phyloP scores from a whole-genome alignment of 2,888 invertebrate genomes.

The Eilema caniola region DNA sequence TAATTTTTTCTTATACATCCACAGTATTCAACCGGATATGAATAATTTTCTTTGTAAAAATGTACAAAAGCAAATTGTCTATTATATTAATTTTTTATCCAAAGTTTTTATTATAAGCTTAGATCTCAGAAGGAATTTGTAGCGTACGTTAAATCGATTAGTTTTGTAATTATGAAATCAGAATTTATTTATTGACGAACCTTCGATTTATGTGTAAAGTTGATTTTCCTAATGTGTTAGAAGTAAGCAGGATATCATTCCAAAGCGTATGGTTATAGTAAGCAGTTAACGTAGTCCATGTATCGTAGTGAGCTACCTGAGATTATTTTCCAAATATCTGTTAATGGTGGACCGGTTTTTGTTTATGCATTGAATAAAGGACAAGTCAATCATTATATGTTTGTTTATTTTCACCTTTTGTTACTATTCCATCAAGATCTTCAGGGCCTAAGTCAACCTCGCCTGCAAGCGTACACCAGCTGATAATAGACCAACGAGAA shows the following conservation, averaged over 20 bases:
- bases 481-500: no score
- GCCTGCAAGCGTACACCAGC: no score
- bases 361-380: slow-evolving; percentile 84
- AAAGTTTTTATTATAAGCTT: slow-evolving; percentile 85
- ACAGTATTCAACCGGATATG: slow-evolving; percentile 70
- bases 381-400: slow-evolving; percentile 63
- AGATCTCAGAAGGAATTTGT: slow-evolving; percentile 84
- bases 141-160: slow-evolving; percentile 73
- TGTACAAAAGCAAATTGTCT: slow-evolving; percentile 80
- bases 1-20: slow-evolving; percentile 66
- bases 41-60: slow-evolving; percentile 80
- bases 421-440: background rate
- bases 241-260: slow-evolving; percentile 81
- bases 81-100: slow-evolving; percentile 82
- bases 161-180: slow-evolving; percentile 78
- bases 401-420: slow-evolving; percentile 46
- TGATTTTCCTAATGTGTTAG: slow-evolving; percentile 69
- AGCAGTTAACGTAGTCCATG: slow-evolving; percentile 63
- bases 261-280: slow-evolving; percentile 75
- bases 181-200: slow-evolving; percentile 83
- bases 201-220: slow-evolving; percentile 75
- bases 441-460: background rate
- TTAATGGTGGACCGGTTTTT: slow-evolving; percentile 76
- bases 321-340: slow-evolving; percentile 72
- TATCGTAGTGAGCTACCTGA: slow-evolving; percentile 67